Conservation (phyloP, 2,888 invertebrate genomes). For the Cheiracanthium punctorium region DNA sequence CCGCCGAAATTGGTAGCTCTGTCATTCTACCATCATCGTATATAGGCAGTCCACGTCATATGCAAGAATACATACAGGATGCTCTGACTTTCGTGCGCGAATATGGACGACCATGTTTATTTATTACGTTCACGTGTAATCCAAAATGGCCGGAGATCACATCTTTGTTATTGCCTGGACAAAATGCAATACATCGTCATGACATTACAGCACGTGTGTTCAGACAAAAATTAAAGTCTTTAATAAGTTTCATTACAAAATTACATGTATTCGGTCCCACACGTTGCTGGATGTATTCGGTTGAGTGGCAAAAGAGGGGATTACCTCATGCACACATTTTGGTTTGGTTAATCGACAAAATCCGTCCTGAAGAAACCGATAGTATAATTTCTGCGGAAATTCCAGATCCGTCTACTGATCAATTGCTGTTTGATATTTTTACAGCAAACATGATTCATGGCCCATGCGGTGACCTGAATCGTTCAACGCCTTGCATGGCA, state of each 20-base stretch:
- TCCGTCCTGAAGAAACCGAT: background rate
- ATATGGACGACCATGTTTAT: conserved; percentile 73
- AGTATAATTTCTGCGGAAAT: conserved; percentile 4
- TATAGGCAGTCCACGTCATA: conserved; percentile 38
- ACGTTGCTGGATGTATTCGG: background rate
- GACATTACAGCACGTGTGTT: conserved; percentile 19
- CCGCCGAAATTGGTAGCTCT: conserved; percentile 30
- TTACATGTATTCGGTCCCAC: conserved; percentile 19
- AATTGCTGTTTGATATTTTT: background rate
- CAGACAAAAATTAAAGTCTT: conserved; percentile 34
- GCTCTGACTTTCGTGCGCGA: conserved; percentile 73
- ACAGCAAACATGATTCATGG: background rate
- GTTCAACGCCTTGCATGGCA: conserved; percentile 25
- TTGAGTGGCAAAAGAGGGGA: conserved; percentile 15
- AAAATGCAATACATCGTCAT: conserved; percentile 26
- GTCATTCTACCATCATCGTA: conserved; percentile 8
- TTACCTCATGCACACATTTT: conserved; percentile 15
- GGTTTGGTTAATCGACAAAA: background rate
- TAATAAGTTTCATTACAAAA: conserved; percentile 24
- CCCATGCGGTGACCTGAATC: background rate
- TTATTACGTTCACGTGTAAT: conserved; percentile 74
- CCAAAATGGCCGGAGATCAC: conserved; percentile 74
- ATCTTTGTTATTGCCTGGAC: conserved; percentile 9
- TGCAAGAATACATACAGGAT: conserved; percentile 73
- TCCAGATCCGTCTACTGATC: background rate